Conservation (phyloP, 2,113 vertebrate genomes). For the Nothoprocta perdicaria region DNA sequence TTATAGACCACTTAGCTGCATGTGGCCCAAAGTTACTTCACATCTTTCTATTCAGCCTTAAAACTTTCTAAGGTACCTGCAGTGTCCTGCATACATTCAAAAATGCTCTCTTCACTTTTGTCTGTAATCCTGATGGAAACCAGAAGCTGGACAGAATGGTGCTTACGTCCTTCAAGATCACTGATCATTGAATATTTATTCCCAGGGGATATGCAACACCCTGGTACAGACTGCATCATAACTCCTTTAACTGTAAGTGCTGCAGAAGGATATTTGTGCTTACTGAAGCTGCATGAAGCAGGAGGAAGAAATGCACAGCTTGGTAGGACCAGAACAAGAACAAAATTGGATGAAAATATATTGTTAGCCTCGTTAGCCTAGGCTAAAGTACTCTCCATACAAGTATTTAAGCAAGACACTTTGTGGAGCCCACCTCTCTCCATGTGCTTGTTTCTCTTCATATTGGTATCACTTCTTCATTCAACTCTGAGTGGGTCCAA, state of each 20-base stretch:
- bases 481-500: not conserved
- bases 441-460: not conserved
- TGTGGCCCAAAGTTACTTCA: not conserved
- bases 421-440: not conserved
- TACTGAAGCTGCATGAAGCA: not conserved
- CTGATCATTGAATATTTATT: not conserved
- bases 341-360: not conserved
- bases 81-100: not conserved
- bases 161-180: not conserved
- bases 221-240: not conserved
- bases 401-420: not conserved
- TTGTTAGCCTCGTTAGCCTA: not conserved
- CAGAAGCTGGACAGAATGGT: not conserved
- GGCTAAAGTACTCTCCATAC: not conserved
- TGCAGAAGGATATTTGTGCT: not conserved
- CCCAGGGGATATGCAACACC: not conserved
- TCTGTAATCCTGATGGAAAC: not conserved
- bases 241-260: not conserved
- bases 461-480: conserved; percentile 2
- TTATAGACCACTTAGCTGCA: not conserved
- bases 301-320: not conserved
- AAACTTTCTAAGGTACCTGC: not conserved
- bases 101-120: not conserved
- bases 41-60: not conserved
- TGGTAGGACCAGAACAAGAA: not conserved